phyloP scores from a whole-genome alignment of 2,797 vertebrate species.

The Sarcophilus harrisii region DNA sequence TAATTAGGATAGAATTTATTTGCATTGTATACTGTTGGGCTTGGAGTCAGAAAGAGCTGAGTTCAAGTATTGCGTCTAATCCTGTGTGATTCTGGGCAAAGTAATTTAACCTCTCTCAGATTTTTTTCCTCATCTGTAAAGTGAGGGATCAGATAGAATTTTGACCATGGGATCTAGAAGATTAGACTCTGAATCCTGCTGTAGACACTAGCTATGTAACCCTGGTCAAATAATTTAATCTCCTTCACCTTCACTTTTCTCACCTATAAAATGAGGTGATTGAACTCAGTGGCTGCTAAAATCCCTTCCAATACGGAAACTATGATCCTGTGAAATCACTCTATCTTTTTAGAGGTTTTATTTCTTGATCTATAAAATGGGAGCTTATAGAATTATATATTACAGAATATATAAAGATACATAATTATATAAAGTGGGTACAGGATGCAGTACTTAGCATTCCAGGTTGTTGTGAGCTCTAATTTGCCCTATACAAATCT shows the following conservation, averaged over 20 bases:
- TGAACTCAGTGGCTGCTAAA: neutral
- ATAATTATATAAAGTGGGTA: neutral
- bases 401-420: neutral
- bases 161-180: neutral
- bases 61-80: neutral
- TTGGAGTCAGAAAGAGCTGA: neutral
- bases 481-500: neutral
- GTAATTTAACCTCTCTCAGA: neutral
- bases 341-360: neutral
- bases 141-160: neutral
- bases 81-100: neutral
- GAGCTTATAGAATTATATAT: too few relatives aligned
- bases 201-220: neutral
- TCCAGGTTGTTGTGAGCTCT: neutral
- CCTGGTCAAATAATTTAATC: neutral
- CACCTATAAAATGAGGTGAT: neutral
- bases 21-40: neutral
- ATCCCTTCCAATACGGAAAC: neutral
- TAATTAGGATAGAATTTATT: neutral
- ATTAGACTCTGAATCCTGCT: neutral
- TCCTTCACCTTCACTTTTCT: neutral
- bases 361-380: neutral
- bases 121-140: neutral
- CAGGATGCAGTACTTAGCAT: neutral
- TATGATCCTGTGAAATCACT: neutral